Evolutionary conservation across 1,140 invertebrate genomes (phyloP).

Genomic region (Caerostris extrusa): DNA sequence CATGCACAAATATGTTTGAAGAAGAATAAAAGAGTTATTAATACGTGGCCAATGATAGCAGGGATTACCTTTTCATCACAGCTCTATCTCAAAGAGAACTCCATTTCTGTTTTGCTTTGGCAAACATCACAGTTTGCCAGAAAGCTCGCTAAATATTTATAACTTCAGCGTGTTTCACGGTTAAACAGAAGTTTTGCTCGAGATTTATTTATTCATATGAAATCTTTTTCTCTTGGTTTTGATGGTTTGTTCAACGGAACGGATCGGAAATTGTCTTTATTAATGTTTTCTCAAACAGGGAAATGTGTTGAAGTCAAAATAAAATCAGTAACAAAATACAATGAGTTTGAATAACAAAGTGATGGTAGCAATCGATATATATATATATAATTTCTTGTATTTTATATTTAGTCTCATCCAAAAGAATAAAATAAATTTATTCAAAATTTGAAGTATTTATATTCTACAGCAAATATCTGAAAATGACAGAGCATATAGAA

Average conservation of each 20-base stretch:
- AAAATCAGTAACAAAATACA: too few relatives aligned
- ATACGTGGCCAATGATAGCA: too few relatives aligned
- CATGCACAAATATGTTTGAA: background rate
- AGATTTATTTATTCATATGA: too few relatives aligned
- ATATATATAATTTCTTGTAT: too few relatives aligned
- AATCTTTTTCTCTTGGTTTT: background rate
- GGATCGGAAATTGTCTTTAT: background rate
- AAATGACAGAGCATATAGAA: too few relatives aligned
- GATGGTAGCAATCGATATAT: too few relatives aligned
- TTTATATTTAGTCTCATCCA: too few relatives aligned
- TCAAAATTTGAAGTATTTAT: too few relatives aligned
- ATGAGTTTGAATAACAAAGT: too few relatives aligned
- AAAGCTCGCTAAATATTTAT: background rate
- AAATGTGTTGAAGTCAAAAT: too few relatives aligned
- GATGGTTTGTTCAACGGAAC: background rate
- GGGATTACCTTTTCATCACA: background rate
- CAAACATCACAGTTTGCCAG: background rate
- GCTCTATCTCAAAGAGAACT: background rate
- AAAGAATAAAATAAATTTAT: too few relatives aligned
- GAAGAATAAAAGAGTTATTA: background rate
- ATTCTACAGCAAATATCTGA: too few relatives aligned
- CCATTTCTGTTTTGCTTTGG: background rate
- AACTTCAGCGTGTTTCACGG: background rate
- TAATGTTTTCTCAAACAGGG: background rate
- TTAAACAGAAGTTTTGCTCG: background rate